These are phyloP conservation scores for Phrynocephalus versicolor DNA, from an alignment of 2,113 vertebrate species.

Conservation along the genomic window DNA sequence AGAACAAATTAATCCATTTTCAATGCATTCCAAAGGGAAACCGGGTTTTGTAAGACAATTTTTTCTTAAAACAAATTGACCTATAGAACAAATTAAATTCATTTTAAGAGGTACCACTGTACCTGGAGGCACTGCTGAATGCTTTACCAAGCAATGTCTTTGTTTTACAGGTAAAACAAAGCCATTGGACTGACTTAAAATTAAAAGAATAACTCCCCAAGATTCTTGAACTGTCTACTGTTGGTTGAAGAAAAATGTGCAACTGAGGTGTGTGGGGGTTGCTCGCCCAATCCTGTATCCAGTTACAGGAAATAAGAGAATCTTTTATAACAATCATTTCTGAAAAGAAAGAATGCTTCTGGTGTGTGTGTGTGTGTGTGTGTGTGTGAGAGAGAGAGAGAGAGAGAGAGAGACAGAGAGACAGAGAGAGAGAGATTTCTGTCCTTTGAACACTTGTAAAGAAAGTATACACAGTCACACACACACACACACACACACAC, in stretches of 20 bases:
- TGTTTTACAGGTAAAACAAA: not conserved
- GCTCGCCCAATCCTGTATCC: not conserved
- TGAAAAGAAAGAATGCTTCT: no score
- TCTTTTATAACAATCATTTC: not conserved
- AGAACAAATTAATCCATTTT: no score
- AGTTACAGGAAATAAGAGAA: not conserved
- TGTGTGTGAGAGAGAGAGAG: not conserved
- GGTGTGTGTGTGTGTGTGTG: no score
- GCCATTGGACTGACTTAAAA: not conserved
- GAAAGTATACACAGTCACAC: not conserved
- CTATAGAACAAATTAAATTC: no score
- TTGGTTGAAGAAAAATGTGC: not conserved
- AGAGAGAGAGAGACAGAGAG: not conserved
- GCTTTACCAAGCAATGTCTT: not conserved
- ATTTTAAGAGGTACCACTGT: no score
- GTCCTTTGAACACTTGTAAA: conserved; percentile 34
- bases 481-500: not conserved
- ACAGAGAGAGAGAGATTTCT: not conserved
- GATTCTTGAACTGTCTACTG: not conserved
- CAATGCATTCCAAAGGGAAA: no score
- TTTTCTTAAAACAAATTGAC: no score
- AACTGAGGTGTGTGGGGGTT: not conserved
- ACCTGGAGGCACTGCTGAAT: no score
- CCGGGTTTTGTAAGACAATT: no score
- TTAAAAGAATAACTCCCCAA: not conserved